These are phyloP conservation scores for Microctonus aethiopoides DNA, from an alignment of 2,888 invertebrate genomes.

Conservation along the genomic window DNA sequence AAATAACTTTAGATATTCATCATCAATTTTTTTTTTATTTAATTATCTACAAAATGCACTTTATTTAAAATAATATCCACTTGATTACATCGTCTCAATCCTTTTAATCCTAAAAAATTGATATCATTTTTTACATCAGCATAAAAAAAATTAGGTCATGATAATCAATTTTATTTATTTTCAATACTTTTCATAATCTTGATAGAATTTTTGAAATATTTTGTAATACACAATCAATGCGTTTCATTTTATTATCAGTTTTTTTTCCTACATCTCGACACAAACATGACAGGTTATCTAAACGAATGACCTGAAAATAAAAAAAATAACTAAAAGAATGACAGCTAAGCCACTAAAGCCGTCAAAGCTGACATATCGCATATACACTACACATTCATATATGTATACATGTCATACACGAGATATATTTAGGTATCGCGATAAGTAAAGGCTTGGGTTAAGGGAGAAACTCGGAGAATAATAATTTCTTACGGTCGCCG, in stretches of 20 bases:
- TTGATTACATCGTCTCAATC: no score
- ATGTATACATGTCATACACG: not conserved
- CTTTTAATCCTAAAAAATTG: no score
- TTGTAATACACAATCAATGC: not conserved
- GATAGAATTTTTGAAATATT: not conserved
- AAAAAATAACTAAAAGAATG: constrained; percentile 3
- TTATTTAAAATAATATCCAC: no score
- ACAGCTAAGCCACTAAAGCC: constrained; percentile 1
- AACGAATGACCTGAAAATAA: constrained; percentile 19
- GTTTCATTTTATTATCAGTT: not conserved
- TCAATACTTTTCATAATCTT: not conserved
- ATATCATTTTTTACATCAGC: not conserved
- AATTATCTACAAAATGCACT: no score
- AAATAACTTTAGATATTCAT: no score
- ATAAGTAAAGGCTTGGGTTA: constrained; percentile 9
- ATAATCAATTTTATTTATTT: not conserved
- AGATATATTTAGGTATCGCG: not conserved
- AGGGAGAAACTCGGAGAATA: constrained; percentile 8
- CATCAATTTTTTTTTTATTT: no score
- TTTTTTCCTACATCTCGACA: not conserved
- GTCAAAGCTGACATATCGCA: constrained; percentile 4
- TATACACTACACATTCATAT: not conserved
- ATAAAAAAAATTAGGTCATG: not conserved
- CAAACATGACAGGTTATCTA: constrained; percentile 17
- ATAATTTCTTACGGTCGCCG: constrained; percentile 31